Percentiles rank a stretch among this genome's conserved stretches.
Conservation (phyloP, 2,797 vertebrate genomes). For the Amphiprion clarkii region DNA sequence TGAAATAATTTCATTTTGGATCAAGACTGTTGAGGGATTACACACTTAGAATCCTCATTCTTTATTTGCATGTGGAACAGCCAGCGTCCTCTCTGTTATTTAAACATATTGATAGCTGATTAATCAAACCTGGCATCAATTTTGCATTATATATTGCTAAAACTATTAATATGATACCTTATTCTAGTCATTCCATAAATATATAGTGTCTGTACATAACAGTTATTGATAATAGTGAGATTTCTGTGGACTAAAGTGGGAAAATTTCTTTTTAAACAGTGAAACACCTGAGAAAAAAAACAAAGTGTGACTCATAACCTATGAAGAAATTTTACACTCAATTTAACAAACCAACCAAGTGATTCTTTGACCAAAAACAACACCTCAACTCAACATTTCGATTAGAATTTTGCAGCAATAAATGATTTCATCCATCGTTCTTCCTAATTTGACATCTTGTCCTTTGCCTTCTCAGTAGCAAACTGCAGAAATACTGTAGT, state of each 20-base stretch:
- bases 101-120: conserved; percentile 3
- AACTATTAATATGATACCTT: background rate
- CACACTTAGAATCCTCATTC: conserved; percentile 34
- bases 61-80: conserved; percentile 24
- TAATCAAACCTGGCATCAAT: background rate
- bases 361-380: conserved; percentile 8
- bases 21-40: conserved; percentile 59
- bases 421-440: background rate
- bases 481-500: background rate
- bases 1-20: conserved; percentile 68
- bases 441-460: background rate
- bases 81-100: conserved; percentile 25
- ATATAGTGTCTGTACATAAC: background rate
- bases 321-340: background rate
- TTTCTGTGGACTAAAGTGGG: background rate
- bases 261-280: background rate
- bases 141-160: background rate
- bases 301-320: conserved; percentile 1
- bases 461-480: conserved; percentile 12
- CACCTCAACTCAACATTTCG: background rate
- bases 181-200: conserved; percentile 11
- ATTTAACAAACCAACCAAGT: conserved; percentile 29
- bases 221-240: background rate
- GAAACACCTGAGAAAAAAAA: conserved; percentile 13
- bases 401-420: background rate